A percentile compares a stretch with the other conserved stretches of the same genome.
These are phyloP conservation scores for Tortrix viridana DNA, from an alignment of 2,888 invertebrate species.

Conservation along the genomic window DNA sequence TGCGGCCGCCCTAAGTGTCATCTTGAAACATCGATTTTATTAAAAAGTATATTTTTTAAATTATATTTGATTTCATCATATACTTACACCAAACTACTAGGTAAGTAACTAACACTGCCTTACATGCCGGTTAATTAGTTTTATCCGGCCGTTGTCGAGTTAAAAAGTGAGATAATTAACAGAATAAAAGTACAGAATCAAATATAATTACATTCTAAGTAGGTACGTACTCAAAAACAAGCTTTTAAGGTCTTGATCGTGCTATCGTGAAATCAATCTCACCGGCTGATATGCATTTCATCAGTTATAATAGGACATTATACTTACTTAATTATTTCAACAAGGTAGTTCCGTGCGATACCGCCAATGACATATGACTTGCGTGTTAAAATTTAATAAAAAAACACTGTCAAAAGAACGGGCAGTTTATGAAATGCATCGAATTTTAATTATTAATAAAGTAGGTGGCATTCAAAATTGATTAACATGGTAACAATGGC, in stretches of 20 bases:
- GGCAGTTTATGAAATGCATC: constrained; percentile 30
- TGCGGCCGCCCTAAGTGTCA: no score
- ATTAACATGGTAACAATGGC: constrained; percentile 15
- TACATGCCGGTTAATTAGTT: no score
- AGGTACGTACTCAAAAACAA: no score
- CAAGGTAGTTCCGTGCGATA: constrained; percentile 19
- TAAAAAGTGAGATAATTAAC: no score
- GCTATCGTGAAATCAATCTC: constrained; percentile 25
- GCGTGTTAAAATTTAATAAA: constrained; percentile 24
- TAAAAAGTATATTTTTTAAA: no score
- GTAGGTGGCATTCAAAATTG: constrained; percentile 29
- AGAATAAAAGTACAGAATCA: no score
- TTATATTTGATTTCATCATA: no score
- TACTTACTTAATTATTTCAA: constrained; percentile 17
- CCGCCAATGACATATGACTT: constrained; percentile 19
- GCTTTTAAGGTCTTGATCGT: neutral
- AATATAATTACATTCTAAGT: no score
- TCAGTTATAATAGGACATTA: constrained; percentile 16
- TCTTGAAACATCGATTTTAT: no score
- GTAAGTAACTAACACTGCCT: no score
- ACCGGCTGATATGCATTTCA: constrained; percentile 14
- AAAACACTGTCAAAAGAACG: constrained; percentile 21
- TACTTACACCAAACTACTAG: no score
- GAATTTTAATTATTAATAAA: constrained; percentile 36
- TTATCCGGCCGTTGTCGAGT: no score